phyloP scores from a whole-genome alignment of 2,888 invertebrate species.

The Epirrhoe tristata region DNA sequence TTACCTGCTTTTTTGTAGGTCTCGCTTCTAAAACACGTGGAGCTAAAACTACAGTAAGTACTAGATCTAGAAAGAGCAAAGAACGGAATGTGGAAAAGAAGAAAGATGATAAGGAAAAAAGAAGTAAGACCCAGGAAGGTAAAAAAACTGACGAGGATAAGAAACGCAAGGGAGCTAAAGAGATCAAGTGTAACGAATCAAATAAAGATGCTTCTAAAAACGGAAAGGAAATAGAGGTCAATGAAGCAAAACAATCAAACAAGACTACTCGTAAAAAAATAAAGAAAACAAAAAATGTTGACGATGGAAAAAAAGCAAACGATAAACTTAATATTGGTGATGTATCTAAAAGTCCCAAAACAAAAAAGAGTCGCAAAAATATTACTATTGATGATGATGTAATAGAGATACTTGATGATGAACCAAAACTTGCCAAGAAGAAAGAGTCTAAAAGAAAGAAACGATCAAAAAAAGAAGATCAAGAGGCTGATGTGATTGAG shows the following conservation, averaged over 20 bases:
- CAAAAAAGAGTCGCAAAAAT: neutral
- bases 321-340: neutral
- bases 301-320: neutral
- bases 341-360: neutral
- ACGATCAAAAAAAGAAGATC: conserved; percentile 4
- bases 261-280: neutral
- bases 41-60: conserved; percentile 32
- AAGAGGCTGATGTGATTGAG: conserved; percentile 6
- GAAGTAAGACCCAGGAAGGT: neutral
- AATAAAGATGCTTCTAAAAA: conserved; percentile 6
- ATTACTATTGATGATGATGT: conserved; percentile 4
- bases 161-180: conserved; percentile 6
- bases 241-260: neutral
- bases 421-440: neutral
- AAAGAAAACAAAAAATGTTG: neutral
- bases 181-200: neutral
- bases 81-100: conserved; percentile 4
- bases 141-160: neutral
- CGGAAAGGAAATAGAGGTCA: neutral
- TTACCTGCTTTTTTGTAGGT: conserved; percentile 34
- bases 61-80: conserved; percentile 42
- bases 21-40: conserved; percentile 28
- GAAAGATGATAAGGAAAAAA: conserved; percentile 8
- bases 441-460: conserved; percentile 11
- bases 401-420: conserved; percentile 11